Evolutionary conservation across 1,140 invertebrate genomes (phyloP).

Genomic region (Harpegnathos saltator): DNA sequence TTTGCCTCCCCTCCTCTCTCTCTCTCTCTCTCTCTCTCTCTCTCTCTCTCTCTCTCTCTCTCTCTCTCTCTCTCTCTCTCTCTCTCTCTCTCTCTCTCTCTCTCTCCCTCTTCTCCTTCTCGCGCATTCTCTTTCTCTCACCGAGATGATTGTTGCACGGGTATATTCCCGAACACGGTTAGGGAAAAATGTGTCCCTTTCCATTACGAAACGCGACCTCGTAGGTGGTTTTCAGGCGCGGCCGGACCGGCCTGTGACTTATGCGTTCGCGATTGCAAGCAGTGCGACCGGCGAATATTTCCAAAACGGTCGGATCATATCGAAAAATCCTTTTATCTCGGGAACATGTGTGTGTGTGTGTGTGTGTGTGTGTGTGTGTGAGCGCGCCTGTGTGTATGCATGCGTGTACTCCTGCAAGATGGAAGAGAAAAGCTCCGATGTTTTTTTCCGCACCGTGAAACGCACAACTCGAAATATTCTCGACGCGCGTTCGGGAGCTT

Average conservation of each 20-base stretch:
- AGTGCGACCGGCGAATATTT: background rate
- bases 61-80: too few relatives aligned
- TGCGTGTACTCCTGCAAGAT: background rate
- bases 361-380: too few relatives aligned
- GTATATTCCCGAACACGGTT: background rate
- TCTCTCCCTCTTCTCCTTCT: too few relatives aligned
- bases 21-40: too few relatives aligned
- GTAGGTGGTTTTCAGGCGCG: background rate
- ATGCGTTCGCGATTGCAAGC: background rate
- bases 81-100: too few relatives aligned
- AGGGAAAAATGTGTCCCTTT: slow-evolving; percentile 18
- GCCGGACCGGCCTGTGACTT: background rate
- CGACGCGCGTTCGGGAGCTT: background rate
- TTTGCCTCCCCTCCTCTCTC: too few relatives aligned
- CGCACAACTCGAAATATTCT: background rate
- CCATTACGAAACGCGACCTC: background rate
- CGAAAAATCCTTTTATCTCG: background rate
- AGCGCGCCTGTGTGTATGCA: too few relatives aligned
- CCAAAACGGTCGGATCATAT: background rate
- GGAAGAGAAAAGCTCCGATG: background rate
- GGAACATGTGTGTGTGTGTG: too few relatives aligned
- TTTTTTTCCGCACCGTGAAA: background rate
- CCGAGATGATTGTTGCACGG: slow-evolving; percentile 18
- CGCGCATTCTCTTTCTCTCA: too few relatives aligned
- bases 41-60: background rate